Evolutionary conservation across 2,888 invertebrate species (phyloP), one percentile per base, ranked within the genome.

Genomic region (Mechanitis messenoides): DNA sequence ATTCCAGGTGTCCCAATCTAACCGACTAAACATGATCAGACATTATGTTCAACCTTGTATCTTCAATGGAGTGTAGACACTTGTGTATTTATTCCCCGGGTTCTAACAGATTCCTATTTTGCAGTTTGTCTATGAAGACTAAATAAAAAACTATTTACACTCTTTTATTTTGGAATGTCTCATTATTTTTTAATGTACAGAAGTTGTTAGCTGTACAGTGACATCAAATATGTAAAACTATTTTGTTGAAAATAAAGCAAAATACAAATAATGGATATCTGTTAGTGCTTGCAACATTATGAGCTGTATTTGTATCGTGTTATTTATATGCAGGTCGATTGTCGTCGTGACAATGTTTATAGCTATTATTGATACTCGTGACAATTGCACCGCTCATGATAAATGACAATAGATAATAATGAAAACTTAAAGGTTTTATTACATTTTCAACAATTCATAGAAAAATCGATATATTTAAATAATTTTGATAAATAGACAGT

Each of bases 21-120:
- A 61, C 45, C 63, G 60, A 60, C 42, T 42, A 42, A 42, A 9
- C 42, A 63, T 60, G 65, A 65, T 56, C 55, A 55, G 65, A 55
- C 61, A 53, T 56, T 60, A 59, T 59, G 60, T 53, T 55, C 61
- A 65, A 65, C 63, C 58, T 59, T 63, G 65, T 63, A 63, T 65
- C 58, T 47, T 46, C 46, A 61, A 55, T 59, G 59, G 63, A 63
- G 59, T 63, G 61, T 63, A 65, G 61, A 57, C 60, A 55, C 60
- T 65, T 67, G 55, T 33, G 60, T 65, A 65, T 65, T 61, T 65
- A 50, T 58, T 55, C n/a, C 50, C 28, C 6, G 50, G 7, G 6
- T 31, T 50, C 42, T 42, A 9, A 42, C 42, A 50, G 31, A 4
- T 31, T 50, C 28, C 50, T 31, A 50, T 31, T 50, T 7, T 7